Evolutionary conservation across 2,888 invertebrate species (phyloP).

Genomic region (Dynastes tityus): DNA sequence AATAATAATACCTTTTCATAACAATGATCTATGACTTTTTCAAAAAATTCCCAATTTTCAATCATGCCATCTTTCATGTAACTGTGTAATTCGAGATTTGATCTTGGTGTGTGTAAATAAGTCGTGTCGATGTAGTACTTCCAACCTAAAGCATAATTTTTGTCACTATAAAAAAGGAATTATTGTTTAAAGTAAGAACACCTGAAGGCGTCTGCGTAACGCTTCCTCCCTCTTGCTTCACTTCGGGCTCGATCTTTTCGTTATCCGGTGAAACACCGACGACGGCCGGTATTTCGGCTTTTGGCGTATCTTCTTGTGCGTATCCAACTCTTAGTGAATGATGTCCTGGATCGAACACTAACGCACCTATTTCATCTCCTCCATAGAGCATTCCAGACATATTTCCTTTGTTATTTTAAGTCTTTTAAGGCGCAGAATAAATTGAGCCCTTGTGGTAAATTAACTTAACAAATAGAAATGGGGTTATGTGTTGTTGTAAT

Average conservation of each 20-base stretch:
- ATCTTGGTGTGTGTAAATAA: constrained; percentile 90
- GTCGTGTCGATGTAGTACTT: constrained; percentile 96
- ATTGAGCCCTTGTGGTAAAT: not conserved
- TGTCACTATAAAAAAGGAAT: not conserved
- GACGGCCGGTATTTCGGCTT: constrained; percentile 96
- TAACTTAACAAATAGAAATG: not conserved
- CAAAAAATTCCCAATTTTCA: constrained; percentile 99
- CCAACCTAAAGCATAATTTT: constrained; percentile 62
- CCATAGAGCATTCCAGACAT: constrained; percentile 86
- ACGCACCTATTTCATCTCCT: constrained; percentile 98
- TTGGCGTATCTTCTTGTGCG: constrained; percentile 99
- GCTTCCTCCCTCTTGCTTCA: constrained; percentile 79
- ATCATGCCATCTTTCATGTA: constrained; percentile 99
- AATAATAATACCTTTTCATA: constrained; percentile 81
- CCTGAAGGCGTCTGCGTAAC: constrained; percentile 62
- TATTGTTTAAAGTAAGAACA: constrained; percentile 46
- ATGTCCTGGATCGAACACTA: constrained; percentile 97
- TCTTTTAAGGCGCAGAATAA: not conserved
- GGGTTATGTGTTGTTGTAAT: not conserved
- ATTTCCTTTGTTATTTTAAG: constrained; percentile 35
- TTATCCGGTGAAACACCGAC: constrained; percentile 88
- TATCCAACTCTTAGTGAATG: constrained; percentile 93
- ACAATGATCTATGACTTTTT: constrained; percentile 95
- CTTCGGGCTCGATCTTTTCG: constrained; percentile 82
- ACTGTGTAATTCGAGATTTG: constrained; percentile 89